Conservation (phyloP, 2,888 invertebrate genomes). For the Ceriagrion tenellum region DNA sequence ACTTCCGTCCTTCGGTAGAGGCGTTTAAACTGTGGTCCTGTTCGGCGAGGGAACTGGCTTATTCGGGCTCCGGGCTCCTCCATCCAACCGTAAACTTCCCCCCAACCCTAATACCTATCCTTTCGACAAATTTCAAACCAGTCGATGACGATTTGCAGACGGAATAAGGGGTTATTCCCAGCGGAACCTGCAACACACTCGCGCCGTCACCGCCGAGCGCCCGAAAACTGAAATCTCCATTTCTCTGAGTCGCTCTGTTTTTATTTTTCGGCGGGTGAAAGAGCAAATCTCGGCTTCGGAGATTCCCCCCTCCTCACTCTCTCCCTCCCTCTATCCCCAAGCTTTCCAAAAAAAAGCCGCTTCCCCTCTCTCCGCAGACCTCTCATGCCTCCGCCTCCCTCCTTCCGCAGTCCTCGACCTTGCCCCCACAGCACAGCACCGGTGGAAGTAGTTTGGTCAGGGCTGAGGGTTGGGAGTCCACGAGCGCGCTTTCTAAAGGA, state of each 20-base stretch:
- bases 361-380: not conserved
- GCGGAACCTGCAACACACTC: not conserved
- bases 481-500: too few species aligned
- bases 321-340: not conserved
- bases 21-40: too few species aligned
- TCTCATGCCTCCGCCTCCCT: too few species aligned
- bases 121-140: not conserved
- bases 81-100: too few species aligned
- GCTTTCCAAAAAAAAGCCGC: not conserved
- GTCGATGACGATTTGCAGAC: not conserved
- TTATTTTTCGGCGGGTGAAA: not conserved
- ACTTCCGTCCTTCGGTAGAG: too few species aligned
- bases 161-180: not conserved
- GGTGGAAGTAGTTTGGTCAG: too few species aligned
- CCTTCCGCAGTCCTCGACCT: too few species aligned
- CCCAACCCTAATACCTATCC: too few species aligned
- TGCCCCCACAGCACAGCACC: too few species aligned
- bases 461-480: too few species aligned
- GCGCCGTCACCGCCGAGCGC: slow-evolving; percentile 1
- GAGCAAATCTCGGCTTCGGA: not conserved
- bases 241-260: not conserved
- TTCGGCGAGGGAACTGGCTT: too few species aligned
- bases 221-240: not conserved
- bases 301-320: not conserved
- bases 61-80: too few species aligned